phyloP scores from a whole-genome alignment of 2,797 vertebrate genomes.

The Clamator glandarius region DNA sequence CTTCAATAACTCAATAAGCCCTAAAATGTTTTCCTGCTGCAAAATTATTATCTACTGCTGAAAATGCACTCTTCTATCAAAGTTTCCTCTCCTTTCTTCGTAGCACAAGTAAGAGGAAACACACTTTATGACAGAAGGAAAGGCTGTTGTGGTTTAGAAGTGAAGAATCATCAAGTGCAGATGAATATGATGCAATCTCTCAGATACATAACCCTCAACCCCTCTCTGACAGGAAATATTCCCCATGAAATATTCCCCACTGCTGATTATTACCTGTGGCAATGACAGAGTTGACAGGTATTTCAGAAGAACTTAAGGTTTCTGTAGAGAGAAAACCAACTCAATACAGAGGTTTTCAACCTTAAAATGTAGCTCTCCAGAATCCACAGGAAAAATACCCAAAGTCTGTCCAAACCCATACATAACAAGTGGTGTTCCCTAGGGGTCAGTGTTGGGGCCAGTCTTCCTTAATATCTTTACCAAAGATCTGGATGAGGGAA shows the following conservation, averaged over 20 bases:
- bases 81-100: neutral
- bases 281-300: fast-evolving
- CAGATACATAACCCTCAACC: neutral
- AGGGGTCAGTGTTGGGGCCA: too few species aligned
- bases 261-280: neutral
- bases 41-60: neutral
- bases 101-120: neutral
- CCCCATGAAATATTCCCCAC: too few species aligned
- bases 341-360: neutral
- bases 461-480: too few species aligned
- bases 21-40: neutral
- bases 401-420: neutral
- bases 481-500: too few species aligned
- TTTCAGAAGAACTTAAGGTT: neutral
- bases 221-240: neutral
- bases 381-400: neutral
- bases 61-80: neutral
- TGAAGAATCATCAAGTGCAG: neutral
- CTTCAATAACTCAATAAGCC: neutral
- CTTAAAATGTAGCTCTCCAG: neutral
- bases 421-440: neutral
- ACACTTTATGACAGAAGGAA: fast-evolving
- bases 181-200: neutral
- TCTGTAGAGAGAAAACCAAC: neutral
- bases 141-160: neutral